A percentile compares a stretch with the other conserved stretches of the same genome.
These are phyloP conservation scores for Micronisus gabar DNA, from an alignment of 2,113 vertebrate species.

Conservation along the genomic window DNA sequence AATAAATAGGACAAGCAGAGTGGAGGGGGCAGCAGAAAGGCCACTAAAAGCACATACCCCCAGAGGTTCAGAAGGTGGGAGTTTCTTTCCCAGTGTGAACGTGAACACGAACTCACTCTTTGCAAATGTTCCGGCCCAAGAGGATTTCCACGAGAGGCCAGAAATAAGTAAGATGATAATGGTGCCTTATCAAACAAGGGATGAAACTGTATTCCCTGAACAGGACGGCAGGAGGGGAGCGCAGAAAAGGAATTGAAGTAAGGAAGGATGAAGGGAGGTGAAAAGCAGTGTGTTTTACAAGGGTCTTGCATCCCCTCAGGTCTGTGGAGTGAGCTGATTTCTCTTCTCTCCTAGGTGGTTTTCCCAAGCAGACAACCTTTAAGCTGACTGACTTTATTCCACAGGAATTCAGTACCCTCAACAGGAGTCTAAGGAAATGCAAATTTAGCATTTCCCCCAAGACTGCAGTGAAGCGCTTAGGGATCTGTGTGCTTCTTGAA, in stretches of 20 bases:
- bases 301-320: not conserved
- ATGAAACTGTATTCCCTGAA: not conserved
- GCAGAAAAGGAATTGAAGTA: not conserved
- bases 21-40: not conserved
- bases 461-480: not conserved
- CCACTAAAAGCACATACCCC: not conserved
- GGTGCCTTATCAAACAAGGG: not conserved
- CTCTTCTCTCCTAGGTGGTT: not conserved
- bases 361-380: not conserved
- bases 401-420: not conserved
- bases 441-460: not conserved
- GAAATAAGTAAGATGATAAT: not conserved
- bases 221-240: not conserved
- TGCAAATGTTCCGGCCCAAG: not conserved
- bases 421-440: not conserved
- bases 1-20: not conserved
- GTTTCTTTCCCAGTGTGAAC: not conserved
- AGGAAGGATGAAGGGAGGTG: not conserved
- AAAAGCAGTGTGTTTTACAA: not conserved
- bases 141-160: not conserved
- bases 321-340: not conserved
- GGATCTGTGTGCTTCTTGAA: not conserved
- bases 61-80: not conserved
- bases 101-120: not conserved
- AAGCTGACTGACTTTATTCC: not conserved